Base-by-base conservation (phyloP, 1,140 invertebrate genomes). In the Drosophila sucinea region DNA sequence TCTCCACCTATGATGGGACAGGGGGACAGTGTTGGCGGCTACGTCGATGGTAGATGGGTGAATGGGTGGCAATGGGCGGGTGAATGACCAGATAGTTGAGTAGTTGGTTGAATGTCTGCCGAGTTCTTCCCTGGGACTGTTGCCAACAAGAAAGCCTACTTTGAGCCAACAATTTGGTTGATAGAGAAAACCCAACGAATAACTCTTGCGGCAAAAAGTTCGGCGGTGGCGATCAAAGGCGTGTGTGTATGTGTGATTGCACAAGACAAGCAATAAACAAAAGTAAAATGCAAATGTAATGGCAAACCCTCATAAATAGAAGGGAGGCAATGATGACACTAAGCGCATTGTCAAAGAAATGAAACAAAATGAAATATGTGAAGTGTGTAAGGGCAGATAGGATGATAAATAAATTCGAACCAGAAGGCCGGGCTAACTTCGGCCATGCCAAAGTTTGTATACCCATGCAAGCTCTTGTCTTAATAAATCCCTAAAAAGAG, bases 141-240 rank as follows among this genome's bases (percentile, higher is more conserved):
- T 79, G 73, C 73, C 68, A 77, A 79, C 77, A 79, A 76, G 77
- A 77, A 79, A 79, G 73, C 73, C 73, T 69, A 77, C 73, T 79
- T 79, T 66, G 68, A 75, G 73, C 56, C 67, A 67, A 67, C 71
- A 70, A 63, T 70, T 63, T 65, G 8, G 60, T 60, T 51, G 60
- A 58, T 54, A 69, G 35, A 62, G 64, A 25, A 25, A 44, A 55
- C 32, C 27, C 33, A 60, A 44, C 38, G 58, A 67, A 71, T 71
- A 63, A 66, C 40, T 63, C 60, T 40, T 67, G 54, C 68, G 38
- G 56, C 55, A 61, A 67, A 67, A 65, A 62, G 67, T 58, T 47
- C 38, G 47, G 33, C 62, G 41, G 11, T 33, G 41, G 38, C 58
- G 71, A 62, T 70, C 71, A 70, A 78, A 47, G 29, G 51, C 33